These are phyloP conservation scores for Rhea americana DNA, from an alignment of 2,113 vertebrate species.

Conservation along the genomic window DNA sequence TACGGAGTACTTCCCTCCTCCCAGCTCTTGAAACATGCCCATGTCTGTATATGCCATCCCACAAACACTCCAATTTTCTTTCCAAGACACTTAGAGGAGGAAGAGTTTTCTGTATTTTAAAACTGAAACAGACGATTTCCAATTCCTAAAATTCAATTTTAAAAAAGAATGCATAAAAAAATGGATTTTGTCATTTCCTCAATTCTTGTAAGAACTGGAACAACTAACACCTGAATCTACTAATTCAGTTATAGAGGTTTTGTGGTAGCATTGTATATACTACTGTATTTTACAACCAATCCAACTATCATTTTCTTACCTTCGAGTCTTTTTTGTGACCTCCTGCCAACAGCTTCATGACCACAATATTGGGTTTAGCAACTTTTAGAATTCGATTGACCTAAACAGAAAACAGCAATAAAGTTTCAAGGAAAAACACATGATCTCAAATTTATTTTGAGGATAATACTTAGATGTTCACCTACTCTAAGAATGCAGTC, in stretches of 20 bases:
- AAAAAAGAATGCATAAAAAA: neutral
- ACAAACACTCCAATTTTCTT: rapidly evolving
- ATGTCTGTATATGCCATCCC: neutral
- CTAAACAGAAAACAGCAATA: conserved; percentile 73
- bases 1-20: neutral
- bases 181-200: neutral
- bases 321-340: conserved; percentile 98
- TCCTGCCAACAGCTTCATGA: conserved; percentile 96
- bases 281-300: neutral
- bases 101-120: neutral
- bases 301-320: conserved; percentile 74
- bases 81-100: rapidly evolving
- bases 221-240: neutral
- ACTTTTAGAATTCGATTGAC: conserved; percentile 95
- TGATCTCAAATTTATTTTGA: neutral
- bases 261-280: neutral
- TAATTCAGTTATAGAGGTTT: neutral
- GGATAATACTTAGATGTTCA: neutral
- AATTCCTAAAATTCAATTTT: neutral
- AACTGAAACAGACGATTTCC: neutral
- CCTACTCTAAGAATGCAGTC: neutral
- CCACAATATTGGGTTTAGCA: conserved; percentile 97
- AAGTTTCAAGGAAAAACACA: neutral
- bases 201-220: neutral
- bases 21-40: neutral